Base-by-base conservation (phyloP, 2,888 invertebrate species). In the Dioctria linearis region DNA sequence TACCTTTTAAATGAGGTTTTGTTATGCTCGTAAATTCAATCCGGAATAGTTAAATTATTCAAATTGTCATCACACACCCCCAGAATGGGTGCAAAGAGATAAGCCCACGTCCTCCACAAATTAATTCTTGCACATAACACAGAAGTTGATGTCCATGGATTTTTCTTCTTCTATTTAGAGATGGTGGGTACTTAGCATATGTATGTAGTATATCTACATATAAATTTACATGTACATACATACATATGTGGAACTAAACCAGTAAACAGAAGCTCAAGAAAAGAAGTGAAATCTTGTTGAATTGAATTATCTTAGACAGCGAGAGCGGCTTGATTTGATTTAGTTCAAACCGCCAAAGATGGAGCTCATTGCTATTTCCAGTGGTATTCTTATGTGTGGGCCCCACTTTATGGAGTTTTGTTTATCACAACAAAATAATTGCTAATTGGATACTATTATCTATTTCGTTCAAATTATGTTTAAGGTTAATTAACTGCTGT, bases 1-100 rank as follows among this genome's bases (percentile, higher is more conserved):
- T 61, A 80, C 71, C 79, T 46, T 67, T 71, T 73, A 80, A 80
- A 80, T 73, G 80, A 73, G 65, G 54, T 71, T 80, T 71, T 80
- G 79, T 67, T 71, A 43, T 61, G 63, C 51, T 73, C 80, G 54
- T 80, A 80, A 80, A 80, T 80, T 80, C 61, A 69, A 63, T 80
- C 63, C 46, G 61, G 65, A 73, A 80, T 80, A 49, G 71, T 80
- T 80, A 73, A 80, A 80, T 80, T 80, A 80, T 80, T 80, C 80
- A 80, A 59, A 65, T 73, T 80, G 80, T 80, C 80, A 80, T 80
- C 80, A 65, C 51, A 73, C 80, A 73, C 73, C 80, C 80, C 65
- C 51, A 57, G 76, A 63, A 63, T 61, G 49, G 76, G 76, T 39
- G 43, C 59, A 42, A 13, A 37, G 25, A 25, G 46, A 78, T 63